phyloP scores from a whole-genome alignment of 1,140 invertebrate species.

The Laodelphax striatellus region DNA sequence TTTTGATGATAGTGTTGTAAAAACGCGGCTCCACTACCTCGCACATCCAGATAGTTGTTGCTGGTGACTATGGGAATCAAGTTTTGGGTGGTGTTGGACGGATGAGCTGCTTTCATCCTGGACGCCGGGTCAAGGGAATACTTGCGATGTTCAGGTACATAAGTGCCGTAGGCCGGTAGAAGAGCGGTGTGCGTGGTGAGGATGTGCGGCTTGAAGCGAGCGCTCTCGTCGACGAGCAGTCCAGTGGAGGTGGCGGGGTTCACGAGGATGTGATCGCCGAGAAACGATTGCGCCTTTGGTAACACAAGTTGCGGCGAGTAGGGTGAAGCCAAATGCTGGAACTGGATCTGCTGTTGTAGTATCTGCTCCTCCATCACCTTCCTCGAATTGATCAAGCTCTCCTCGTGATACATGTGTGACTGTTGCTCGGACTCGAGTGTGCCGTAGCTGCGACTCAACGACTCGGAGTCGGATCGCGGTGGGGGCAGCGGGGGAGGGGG shows the following conservation, averaged over 20 bases:
- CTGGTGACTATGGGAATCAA: conserved; percentile 41
- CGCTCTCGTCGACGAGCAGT: conserved; percentile 44
- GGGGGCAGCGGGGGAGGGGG: conserved; percentile 46
- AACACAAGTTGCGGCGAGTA: conserved; percentile 12
- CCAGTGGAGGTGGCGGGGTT: conserved; percentile 41
- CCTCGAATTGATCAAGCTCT: background rate
- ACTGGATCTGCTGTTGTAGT: conserved; percentile 16
- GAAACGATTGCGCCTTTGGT: background rate
- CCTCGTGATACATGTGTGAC: conserved; percentile 4
- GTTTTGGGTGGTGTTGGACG: conserved; percentile 9
- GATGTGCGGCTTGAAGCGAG: conserved; percentile 52
- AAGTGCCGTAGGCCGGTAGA: conserved; percentile 21
- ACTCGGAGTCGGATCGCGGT: conserved; percentile 46
- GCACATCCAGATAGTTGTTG: conserved; percentile 56
- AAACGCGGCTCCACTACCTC: conserved; percentile 42
- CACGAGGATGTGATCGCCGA: background rate
- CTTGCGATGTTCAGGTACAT: conserved; percentile 11
- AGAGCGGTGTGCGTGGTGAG: conserved; percentile 50
- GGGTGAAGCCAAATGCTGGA: conserved; percentile 13
- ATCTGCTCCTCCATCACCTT: conserved; percentile 14
- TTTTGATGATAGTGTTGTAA: conserved; percentile 23
- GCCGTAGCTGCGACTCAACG: conserved; percentile 39
- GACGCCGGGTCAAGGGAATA: conserved; percentile 31
- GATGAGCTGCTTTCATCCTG: conserved; percentile 39
- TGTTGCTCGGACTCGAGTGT: conserved; percentile 10